These are phyloP conservation scores for Melierax canorus DNA, from an alignment of 2,113 vertebrate genomes.

Conservation along the genomic window DNA sequence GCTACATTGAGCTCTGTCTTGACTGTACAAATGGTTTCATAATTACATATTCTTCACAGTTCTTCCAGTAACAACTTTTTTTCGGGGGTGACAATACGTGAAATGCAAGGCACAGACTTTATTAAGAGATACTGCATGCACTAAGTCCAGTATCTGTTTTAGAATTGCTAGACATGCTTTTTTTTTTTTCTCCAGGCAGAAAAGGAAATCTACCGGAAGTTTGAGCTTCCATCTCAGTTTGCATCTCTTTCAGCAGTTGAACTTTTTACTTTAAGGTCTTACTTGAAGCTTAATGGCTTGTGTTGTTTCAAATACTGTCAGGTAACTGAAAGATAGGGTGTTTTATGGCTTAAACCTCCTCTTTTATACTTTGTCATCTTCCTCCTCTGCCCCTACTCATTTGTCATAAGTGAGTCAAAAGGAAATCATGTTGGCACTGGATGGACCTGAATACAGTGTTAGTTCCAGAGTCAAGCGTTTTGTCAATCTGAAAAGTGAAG, in stretches of 20 bases:
- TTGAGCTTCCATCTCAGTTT: neutral
- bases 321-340: neutral
- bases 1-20: neutral
- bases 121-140: neutral
- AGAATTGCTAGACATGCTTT: neutral
- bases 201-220: neutral
- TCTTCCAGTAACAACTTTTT: neutral
- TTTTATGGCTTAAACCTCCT: neutral
- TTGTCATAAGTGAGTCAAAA: conserved; percentile 3
- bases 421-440: neutral
- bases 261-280: neutral
- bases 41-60: neutral
- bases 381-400: neutral
- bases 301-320: neutral
- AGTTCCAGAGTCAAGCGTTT: neutral
- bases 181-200: neutral
- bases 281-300: neutral
- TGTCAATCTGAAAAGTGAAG: neutral
- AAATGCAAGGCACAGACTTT: neutral
- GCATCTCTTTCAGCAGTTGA: neutral
- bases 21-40: neutral
- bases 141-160: neutral
- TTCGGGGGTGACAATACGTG: accelerated
- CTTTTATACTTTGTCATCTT: neutral
- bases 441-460: neutral